Percentiles rank a stretch among this genome's conserved stretches.
These are phyloP conservation scores for Lucifuga dentata DNA, from an alignment of 2,113 vertebrate species.

Conservation along the genomic window DNA sequence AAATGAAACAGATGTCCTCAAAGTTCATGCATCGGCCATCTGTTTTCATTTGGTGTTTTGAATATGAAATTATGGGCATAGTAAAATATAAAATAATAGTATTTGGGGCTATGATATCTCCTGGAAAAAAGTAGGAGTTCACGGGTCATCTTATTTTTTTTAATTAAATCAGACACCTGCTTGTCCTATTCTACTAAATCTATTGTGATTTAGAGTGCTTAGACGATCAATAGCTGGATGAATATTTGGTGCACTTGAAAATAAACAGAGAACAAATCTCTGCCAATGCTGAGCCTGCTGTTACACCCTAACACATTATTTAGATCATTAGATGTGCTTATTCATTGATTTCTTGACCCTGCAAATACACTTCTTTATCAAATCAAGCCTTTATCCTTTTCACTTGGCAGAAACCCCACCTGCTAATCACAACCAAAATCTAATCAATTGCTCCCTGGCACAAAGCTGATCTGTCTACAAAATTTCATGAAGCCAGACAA, in stretches of 20 bases:
- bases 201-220: too few relatives aligned
- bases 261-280: background rate
- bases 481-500: background rate
- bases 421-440: background rate
- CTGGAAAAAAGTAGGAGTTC: conserved; percentile 2
- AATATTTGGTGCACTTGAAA: too few relatives aligned
- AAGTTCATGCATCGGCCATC: conserved; percentile 14
- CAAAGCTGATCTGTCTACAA: too few relatives aligned
- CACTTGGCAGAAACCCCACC: background rate
- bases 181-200: too few relatives aligned
- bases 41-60: conserved; percentile 10
- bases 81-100: too few relatives aligned
- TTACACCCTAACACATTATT: background rate
- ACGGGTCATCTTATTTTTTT: too few relatives aligned
- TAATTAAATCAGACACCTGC: too few relatives aligned
- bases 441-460: background rate
- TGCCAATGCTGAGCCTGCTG: background rate
- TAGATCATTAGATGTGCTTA: background rate
- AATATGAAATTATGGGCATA: conserved; percentile 1
- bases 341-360: conserved; percentile 1
- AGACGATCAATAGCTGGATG: too few relatives aligned
- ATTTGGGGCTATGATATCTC: too few relatives aligned
- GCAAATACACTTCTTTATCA: background rate
- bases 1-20: conserved; percentile 20
- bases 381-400: background rate